phyloP scores from a whole-genome alignment of 1,140 invertebrate species.

The Rhopalosiphum maidis region DNA sequence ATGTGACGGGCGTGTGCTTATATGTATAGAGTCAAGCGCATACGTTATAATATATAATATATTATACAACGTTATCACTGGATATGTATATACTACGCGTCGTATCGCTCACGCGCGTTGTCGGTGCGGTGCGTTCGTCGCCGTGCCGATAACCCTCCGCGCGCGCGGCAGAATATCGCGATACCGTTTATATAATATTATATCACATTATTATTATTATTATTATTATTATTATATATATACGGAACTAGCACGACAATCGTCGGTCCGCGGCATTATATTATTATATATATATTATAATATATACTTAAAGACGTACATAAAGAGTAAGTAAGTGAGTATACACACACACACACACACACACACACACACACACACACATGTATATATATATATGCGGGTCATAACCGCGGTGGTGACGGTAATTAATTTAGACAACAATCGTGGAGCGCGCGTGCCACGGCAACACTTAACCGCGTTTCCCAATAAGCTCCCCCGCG shows the following conservation, averaged over 20 bases:
- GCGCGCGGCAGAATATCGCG: not conserved
- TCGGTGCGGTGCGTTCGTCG: not conserved
- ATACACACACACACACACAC: too few relatives aligned
- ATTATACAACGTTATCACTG: too few relatives aligned
- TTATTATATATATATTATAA: not conserved
- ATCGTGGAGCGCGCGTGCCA: slow-evolving; percentile 39
- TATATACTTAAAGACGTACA: not conserved
- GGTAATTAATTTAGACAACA: slow-evolving; percentile 47
- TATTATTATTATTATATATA: not conserved
- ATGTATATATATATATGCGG: not conserved
- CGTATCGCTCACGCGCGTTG: not conserved
- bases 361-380: too few relatives aligned
- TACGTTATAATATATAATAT: not conserved
- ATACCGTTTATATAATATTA: not conserved
- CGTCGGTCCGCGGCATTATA: not conserved
- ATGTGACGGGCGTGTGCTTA: not conserved
- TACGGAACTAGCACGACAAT: not conserved
- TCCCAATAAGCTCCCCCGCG: slow-evolving; percentile 21
- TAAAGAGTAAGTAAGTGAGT: not conserved
- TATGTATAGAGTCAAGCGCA: not conserved
- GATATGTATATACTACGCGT: not conserved
- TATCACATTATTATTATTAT: not conserved
- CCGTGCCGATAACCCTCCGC: not conserved
- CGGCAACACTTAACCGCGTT: slow-evolving; percentile 48
- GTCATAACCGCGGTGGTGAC: not conserved